A percentile compares a stretch with the other conserved stretches of the same genome.
Conservation (phyloP, 2,113 vertebrate genomes). For the Cygnus atratus region DNA sequence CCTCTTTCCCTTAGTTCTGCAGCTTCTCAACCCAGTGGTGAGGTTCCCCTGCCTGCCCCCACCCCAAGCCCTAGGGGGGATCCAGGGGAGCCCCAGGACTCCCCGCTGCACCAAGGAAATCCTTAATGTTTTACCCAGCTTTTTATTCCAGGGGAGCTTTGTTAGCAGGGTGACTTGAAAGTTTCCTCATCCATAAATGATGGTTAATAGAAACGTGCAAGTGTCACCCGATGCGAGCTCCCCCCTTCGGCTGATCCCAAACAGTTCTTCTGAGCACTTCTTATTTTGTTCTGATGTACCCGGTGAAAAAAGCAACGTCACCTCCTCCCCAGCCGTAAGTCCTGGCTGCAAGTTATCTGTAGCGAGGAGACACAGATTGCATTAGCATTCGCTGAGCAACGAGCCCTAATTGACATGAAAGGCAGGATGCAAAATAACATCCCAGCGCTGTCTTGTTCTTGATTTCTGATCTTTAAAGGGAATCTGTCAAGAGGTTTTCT, state of each 20-base stretch:
- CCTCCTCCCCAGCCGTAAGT: background rate
- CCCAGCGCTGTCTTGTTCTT: background rate
- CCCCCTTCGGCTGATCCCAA: background rate
- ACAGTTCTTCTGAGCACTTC: background rate
- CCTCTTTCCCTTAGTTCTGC: background rate
- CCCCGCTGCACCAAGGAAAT: background rate
- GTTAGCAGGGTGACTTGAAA: background rate
- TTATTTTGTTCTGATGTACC: background rate
- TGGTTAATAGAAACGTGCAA: background rate
- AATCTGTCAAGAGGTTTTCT: background rate
- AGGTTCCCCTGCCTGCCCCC: conserved; percentile 12
- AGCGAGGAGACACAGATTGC: background rate
- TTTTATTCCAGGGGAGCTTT: background rate
- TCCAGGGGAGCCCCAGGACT: background rate
- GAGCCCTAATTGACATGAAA: conserved; percentile 2
- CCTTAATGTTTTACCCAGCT: background rate
- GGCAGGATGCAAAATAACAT: conserved; percentile 2
- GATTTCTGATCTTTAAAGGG: conserved; percentile 23
- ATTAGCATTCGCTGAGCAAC: conserved; percentile 3
- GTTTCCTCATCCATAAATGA: background rate
- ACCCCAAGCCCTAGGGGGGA: background rate
- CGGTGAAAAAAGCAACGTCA: background rate
- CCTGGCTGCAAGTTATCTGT: background rate
- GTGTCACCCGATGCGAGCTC: background rate
- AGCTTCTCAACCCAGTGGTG: conserved; percentile 44